These are phyloP conservation scores for Athripsodes cinereus DNA, from an alignment of 2,888 invertebrate genomes.

Conservation along the genomic window DNA sequence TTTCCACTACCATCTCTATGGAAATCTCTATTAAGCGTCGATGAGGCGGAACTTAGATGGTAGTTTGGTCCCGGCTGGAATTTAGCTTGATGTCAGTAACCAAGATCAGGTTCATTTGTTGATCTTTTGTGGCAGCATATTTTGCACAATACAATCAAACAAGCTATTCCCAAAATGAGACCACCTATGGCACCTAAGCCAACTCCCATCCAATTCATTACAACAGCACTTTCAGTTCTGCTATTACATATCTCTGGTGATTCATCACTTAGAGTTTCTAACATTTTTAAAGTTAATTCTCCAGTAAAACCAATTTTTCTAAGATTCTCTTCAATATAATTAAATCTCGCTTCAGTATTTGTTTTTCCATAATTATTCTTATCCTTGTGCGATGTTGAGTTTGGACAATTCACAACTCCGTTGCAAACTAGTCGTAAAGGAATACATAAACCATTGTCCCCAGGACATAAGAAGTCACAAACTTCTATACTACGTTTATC, in stretches of 20 bases:
- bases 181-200: conserved; percentile 57
- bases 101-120: conserved; percentile 55
- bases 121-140: conserved; percentile 55
- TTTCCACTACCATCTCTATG: conserved; percentile 40
- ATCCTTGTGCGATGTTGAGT: conserved; percentile 47
- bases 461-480: conserved; percentile 85
- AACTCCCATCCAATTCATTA: conserved; percentile 54
- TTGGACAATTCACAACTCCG: conserved; percentile 82
- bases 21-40: conserved; percentile 26
- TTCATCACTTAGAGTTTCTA: conserved; percentile 64
- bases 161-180: conserved; percentile 49
- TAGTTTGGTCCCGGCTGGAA: conserved; percentile 35
- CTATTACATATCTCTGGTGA: conserved; percentile 64
- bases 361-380: conserved; percentile 32
- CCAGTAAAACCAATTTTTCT: conserved; percentile 53
- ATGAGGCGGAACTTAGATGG: conserved; percentile 23
- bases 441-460: conserved; percentile 76
- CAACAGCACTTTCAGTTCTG: conserved; percentile 43
- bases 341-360: conserved; percentile 42
- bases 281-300: conserved; percentile 39
- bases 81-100: conserved; percentile 56
- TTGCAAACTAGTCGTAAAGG: conserved; percentile 80
- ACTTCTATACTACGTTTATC: conserved; percentile 42
- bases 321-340: conserved; percentile 55
- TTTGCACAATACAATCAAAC: conserved; percentile 55